Evolutionary conservation across 1,140 invertebrate species (phyloP), one percentile per base, ranked within the genome.

Genomic region (Riptortus pedestris): DNA sequence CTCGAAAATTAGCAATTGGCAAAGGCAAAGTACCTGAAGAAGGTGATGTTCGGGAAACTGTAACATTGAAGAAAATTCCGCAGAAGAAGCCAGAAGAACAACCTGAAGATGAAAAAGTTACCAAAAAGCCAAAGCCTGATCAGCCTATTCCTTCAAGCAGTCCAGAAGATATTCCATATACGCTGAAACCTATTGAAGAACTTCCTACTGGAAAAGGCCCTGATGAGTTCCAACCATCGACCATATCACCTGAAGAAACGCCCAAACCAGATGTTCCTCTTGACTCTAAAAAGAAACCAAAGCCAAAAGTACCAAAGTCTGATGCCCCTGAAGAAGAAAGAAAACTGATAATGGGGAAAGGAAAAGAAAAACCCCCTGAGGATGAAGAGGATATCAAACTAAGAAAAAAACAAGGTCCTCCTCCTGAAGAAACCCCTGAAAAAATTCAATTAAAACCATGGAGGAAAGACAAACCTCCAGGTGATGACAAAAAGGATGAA

Each of bases 351-450:
- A 38, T 67, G 4, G 73, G 72, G 4, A 73, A 71, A 62, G 69
- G 72, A n/a, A 72, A 74, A 64, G 72, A 77, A 60, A 71, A 74
- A 52, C 67, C 70, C 20, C 60, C 70, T 59, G 68, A 72, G 33
- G 66, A 69, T 60, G 68, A 75, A 48, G 72, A 77, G 67, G 72
- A 76, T 66, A 70, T 78, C 5, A 69, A 71, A 67, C 72, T 71
- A 11, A 79, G 76, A 63, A 75, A 76, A 60, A 74, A 78, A 45
- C 74, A 71, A 75, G 74, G 67, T 67, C 72, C 64, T 60, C 67
- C 67, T 18, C 69, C 72, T 47, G 70, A 71, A 47, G 72, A 71
- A 60, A 27, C 68, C 31, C 67, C 68, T 1, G 70, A 74, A 65
- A 55, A 66, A 66, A 67, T 72, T 12, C 67, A 63, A 58, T 63